Evolutionary conservation across 2,888 invertebrate genomes (phyloP), one percentile per base, ranked within the genome.

Genomic region (Hyposoter didymator): DNA sequence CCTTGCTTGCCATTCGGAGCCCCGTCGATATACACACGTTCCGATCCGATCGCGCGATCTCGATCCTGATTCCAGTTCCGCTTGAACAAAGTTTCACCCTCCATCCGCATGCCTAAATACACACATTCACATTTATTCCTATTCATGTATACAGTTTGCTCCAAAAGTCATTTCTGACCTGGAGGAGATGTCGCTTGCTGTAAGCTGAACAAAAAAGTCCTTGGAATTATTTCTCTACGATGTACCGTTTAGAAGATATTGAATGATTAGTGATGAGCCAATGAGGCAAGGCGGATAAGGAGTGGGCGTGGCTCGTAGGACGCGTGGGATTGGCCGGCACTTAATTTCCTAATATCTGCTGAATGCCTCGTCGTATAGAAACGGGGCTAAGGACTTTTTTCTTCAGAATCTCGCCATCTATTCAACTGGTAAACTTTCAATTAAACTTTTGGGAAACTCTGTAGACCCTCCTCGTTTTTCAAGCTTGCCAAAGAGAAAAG

Each of bases 21-120:
- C 87, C 83, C 87, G 84, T 86, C 87, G 87, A 88, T 88, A 74
- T 81, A 78, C 85, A 81, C 83, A 80, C 79, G 76, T 70, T 87
- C 67, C 35, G 83, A 83, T 78, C 73, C 84, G 83, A 86, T 86
- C 80, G 72, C 80, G 72, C 70, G 74, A 82, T 78, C 82, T 67
- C 80, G 80, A 81, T 78, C 73, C 74, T 82, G 78, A 82, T 82
- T 82, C 84, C 64, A 74, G 74, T 75, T 82, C 70, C 78, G 75
- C 70, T 75, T 75, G 70, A 82, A 75, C 85, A 70, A 86, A 84
- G 64, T 83, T 78, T 81, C 73, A 76, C 72, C 69, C 81, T 70
- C 59, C 22, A 78, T 78, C 45, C n/a, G 14, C 35, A 32, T 45
- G 70, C 62, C 35, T 70, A 78, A 35, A 52, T 66, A 32, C 39